phyloP scores from a whole-genome alignment of 2,888 invertebrate species.

The Gastracanthus pulcherrimus region DNA sequence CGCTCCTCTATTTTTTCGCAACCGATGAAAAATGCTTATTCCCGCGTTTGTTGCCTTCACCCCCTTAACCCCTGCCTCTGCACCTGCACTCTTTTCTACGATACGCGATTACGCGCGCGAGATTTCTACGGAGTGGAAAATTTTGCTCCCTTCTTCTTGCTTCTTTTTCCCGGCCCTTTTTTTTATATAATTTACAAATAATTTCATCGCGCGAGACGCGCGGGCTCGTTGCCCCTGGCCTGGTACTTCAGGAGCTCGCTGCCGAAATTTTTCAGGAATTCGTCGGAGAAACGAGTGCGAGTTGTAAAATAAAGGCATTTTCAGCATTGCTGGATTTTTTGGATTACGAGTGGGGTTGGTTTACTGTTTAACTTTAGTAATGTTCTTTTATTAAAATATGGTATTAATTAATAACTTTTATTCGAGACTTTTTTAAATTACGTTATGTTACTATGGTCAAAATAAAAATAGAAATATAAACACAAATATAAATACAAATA shows the following conservation, averaged over 20 bases:
- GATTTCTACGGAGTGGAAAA: conserved; percentile 16
- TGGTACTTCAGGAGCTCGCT: no score
- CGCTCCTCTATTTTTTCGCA: not conserved
- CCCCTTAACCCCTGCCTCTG: not conserved
- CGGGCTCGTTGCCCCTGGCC: no score
- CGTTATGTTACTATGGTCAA: no score
- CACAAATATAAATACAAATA: no score
- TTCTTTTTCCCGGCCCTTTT: not conserved
- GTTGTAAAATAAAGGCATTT: no score
- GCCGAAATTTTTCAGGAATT: conserved; percentile 24
- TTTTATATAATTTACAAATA: conserved; percentile 46
- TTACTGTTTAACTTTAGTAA: no score
- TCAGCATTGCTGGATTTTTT: no score
- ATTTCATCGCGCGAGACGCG: conserved; percentile 25
- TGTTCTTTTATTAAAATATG: no score
- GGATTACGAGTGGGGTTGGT: no score
- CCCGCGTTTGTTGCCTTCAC: not conserved
- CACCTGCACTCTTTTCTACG: not conserved
- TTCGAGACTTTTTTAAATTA: no score
- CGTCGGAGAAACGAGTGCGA: not conserved
- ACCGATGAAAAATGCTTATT: conserved; percentile 53
- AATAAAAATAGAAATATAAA: no score
- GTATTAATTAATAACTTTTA: no score
- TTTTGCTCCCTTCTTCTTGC: not conserved
- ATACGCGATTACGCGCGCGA: conserved; percentile 34